Evolutionary conservation across 2,888 invertebrate genomes (phyloP).

Genomic region (Mesopsocus fuscifrons): DNA sequence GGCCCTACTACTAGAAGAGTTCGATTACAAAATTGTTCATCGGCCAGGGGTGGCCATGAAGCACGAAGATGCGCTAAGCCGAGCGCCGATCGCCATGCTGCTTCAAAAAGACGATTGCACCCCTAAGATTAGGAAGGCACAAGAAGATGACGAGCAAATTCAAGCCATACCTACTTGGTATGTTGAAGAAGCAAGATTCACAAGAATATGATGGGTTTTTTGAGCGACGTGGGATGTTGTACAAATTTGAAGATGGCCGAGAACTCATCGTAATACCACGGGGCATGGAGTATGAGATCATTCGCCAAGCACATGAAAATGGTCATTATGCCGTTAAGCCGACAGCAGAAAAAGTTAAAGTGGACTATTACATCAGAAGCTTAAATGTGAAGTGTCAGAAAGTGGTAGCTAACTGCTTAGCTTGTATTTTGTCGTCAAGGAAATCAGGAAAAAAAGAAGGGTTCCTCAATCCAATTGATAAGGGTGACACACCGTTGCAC

Average conservation of each 20-base stretch:
- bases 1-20: conserved; percentile 20
- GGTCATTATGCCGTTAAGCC: conserved; percentile 23
- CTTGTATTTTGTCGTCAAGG: conserved; percentile 22
- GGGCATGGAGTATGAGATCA: not conserved
- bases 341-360: conserved; percentile 19
- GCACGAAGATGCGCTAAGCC: conserved; percentile 20
- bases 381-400: conserved; percentile 22
- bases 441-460: conserved; percentile 19
- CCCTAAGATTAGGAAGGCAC: not conserved
- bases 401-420: conserved; percentile 23
- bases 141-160: not conserved
- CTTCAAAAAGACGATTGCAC: not conserved
- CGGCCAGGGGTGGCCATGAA: conserved; percentile 20
- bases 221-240: conserved; percentile 10
- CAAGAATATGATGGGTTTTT: not conserved
- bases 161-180: not conserved
- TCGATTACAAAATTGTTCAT: conserved; percentile 19
- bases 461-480: conserved; percentile 18
- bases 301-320: conserved; percentile 9
- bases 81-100: conserved; percentile 18
- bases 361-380: conserved; percentile 24
- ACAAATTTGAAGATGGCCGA: conserved; percentile 13
- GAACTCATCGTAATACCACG: not conserved
- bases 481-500: conserved; percentile 19
- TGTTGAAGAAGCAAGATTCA: not conserved